Conservation (phyloP, 2,888 invertebrate genomes). For the Nomada ferruginata region DNA sequence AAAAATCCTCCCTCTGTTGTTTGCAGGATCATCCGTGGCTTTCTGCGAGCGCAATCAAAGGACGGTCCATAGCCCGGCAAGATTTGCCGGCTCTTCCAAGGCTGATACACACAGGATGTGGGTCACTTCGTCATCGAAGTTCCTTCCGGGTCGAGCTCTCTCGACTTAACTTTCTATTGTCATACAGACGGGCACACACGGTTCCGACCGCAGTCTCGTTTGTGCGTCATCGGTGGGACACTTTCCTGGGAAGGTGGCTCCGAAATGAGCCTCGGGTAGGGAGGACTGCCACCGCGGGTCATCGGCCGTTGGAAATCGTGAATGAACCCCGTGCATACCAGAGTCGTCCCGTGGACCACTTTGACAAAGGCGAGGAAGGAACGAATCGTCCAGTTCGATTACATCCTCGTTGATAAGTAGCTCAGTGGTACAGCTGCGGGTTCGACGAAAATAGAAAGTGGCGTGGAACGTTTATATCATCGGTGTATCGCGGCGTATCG, state of each 20-base stretch:
- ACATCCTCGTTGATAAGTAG: slow-evolving; percentile 59
- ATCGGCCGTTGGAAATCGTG: slow-evolving; percentile 36
- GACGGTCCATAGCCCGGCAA: slow-evolving; percentile 27
- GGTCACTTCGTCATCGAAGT: slow-evolving; percentile 79
- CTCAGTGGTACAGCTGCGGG: slow-evolving; percentile 50
- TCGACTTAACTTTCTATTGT: slow-evolving; percentile 78
- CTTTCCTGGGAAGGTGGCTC: slow-evolving; percentile 62
- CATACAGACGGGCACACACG: slow-evolving; percentile 50
- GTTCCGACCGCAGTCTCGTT: not conserved
- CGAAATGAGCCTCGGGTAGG: slow-evolving; percentile 27
- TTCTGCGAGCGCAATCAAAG: not conserved
- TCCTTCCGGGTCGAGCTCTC: slow-evolving; percentile 80
- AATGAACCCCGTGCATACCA: slow-evolving; percentile 18
- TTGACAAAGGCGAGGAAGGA: not conserved
- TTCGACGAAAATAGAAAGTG: slow-evolving; percentile 52
- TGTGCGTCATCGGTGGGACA: slow-evolving; percentile 68
- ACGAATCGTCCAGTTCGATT: slow-evolving; percentile 6
- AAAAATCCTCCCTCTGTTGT: not conserved
- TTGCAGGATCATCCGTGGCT: not conserved
- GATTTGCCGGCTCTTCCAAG: slow-evolving; percentile 46
- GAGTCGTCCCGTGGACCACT: not conserved
- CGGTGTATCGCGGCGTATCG: slow-evolving; percentile 1
- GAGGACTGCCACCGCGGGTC: slow-evolving; percentile 25
- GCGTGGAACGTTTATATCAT: slow-evolving; percentile 32
- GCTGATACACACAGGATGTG: slow-evolving; percentile 74